Evolutionary conservation across 2,113 vertebrate species (phyloP), one percentile per base, ranked within the genome.

Genomic region (Narcine bancroftii): DNA sequence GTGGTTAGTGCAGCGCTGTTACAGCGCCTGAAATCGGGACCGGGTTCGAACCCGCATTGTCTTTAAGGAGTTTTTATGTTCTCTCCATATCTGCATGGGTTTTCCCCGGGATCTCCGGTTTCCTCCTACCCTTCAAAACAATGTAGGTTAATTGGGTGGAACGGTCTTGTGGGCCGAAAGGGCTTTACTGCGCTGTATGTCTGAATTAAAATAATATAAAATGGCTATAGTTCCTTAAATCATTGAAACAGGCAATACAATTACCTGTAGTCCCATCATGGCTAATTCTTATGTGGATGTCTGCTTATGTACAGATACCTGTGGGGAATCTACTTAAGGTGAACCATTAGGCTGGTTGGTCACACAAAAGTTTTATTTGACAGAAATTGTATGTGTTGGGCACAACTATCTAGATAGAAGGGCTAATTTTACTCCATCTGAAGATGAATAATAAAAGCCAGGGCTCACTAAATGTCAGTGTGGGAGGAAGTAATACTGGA

Each of bases 381-480:
- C n/a, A 60, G 50, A 63, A 60, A 87, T 63, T 87, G n/a, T 36
- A 60, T 87, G 81, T 33, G 21, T 63, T 63, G 81, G n/a, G 56
- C 81, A 85, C 50, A 85, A 81, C 77, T 6, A 13, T 36, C 5
- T 36, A 87, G 53, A 87, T 87, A n/a, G n/a, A n/a, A 19, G n/a
- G 53, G 36, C 15, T 87, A 87, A 87, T 87, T 87, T 87, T 56
- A 36, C 81, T n/a, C 36, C 6, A 24, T 63, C 3, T 60, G n/a
- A 60, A 87, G n/a, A 87, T 87, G 53, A 87, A 21, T 87, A 87
- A 36, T 87, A 21, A 60, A 87, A 36, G 4, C n/a, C 81, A 36
- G 36, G 36, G 81, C 81, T 87, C 17, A n/a, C 81, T 87, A 6
- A 36, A 53, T 60, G 33, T 85, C 81, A 56, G 53, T 60, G 33